Conservation (phyloP, 2,113 vertebrate species). For the Cavia aperea region DNA sequence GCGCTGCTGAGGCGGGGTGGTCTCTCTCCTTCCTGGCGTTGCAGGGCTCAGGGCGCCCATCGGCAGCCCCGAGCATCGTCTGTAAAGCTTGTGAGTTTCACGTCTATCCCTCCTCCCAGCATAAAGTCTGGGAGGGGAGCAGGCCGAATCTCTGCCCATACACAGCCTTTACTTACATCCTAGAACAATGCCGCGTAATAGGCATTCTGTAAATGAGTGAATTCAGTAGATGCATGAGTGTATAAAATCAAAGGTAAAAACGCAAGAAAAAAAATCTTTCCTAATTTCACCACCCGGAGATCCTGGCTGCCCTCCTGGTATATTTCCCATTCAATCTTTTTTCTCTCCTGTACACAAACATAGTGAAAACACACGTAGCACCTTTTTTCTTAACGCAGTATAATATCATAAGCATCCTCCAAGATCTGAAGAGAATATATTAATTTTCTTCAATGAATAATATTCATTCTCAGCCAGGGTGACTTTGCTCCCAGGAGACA, state of each 20-base stretch:
- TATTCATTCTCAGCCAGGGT: background rate
- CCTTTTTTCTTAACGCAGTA: background rate
- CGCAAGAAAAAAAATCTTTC: background rate
- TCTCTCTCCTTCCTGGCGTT: background rate
- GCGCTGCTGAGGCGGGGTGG: fast-evolving
- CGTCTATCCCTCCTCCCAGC: background rate
- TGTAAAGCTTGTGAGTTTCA: background rate
- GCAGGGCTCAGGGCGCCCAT: fast-evolving
- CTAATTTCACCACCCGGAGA: background rate
- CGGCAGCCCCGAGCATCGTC: fast-evolving
- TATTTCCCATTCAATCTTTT: background rate
- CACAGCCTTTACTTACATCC: too few relatives aligned
- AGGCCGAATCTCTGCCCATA: background rate
- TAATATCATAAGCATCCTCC: background rate
- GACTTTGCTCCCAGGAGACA: background rate
- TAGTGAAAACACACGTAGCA: background rate
- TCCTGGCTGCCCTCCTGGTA: too few relatives aligned
- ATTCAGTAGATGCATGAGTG: background rate
- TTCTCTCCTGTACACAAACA: background rate
- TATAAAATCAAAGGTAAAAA: background rate
- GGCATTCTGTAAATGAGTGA: background rate
- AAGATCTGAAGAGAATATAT: background rate
- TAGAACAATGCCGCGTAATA: background rate
- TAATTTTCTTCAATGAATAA: background rate
- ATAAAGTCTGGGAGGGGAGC: background rate